Conservation (phyloP, 2,113 vertebrate genomes). For the Anguilla japonica region DNA sequence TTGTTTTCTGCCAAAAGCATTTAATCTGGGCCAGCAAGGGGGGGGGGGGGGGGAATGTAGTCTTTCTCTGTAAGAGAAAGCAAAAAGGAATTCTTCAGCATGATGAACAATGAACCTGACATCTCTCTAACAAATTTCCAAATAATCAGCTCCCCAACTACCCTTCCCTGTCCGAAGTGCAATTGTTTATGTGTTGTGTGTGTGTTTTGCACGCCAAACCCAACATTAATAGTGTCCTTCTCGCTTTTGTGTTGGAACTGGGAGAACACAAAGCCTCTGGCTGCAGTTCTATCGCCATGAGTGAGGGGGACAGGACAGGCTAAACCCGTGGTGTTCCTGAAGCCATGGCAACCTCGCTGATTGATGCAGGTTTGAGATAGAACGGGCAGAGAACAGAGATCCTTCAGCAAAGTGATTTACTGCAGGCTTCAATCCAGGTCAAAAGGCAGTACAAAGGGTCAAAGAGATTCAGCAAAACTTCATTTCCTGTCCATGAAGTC, state of each 20-base stretch:
- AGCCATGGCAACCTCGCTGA: background rate
- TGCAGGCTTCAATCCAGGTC: background rate
- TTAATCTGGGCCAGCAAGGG: slow-evolving; percentile 1
- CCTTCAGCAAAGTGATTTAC: slow-evolving; percentile 3
- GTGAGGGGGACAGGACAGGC: background rate
- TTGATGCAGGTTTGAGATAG: background rate
- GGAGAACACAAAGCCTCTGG: background rate
- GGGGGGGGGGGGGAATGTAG: slow-evolving; percentile 1
- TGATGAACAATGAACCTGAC: background rate
- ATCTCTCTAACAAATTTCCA: background rate
- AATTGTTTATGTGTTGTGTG: background rate
- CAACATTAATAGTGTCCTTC: background rate
- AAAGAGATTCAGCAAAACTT: background rate
- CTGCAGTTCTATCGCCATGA: background rate
- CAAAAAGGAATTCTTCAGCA: background rate
- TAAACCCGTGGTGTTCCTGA: background rate
- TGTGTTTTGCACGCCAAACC: background rate
- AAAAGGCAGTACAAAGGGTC: background rate
- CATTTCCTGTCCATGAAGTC: background rate
- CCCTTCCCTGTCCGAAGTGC: background rate
- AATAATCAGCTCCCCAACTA: background rate
- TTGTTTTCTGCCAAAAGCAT: background rate
- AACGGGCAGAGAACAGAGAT: background rate
- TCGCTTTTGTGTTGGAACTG: background rate
- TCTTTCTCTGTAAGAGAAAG: background rate